Evolutionary conservation across 2,797 vertebrate genomes (phyloP).

Genomic region (Protonibea diacanthus): DNA sequence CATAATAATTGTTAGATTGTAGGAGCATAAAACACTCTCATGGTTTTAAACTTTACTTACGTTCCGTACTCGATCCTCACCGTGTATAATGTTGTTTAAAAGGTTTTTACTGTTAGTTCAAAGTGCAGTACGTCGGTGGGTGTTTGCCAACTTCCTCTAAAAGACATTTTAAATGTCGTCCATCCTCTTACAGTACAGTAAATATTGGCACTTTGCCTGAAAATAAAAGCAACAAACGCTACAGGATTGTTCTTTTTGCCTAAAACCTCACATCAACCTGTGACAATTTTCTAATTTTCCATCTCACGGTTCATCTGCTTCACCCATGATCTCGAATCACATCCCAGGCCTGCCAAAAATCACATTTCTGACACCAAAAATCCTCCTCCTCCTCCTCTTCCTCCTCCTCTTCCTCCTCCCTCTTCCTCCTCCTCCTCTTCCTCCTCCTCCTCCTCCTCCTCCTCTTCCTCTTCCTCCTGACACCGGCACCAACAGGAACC

Average conservation of each 20-base stretch:
- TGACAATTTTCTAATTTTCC: constrained; percentile 53
- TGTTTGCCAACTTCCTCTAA: constrained; percentile 6
- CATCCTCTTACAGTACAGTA: not conserved
- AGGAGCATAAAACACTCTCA: not conserved
- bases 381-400: not conserved
- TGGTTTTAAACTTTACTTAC: not conserved
- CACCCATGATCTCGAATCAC: constrained; percentile 40
- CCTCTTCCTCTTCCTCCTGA: constrained; percentile 12
- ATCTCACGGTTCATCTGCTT: constrained; percentile 46
- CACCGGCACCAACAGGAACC: constrained; percentile 60
- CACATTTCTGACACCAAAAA: constrained; percentile 58
- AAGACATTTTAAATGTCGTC: constrained; percentile 15
- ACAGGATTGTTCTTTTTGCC: constrained; percentile 31
- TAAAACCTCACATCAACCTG: constrained; percentile 12
- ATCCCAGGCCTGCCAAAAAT: constrained; percentile 35
- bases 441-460: no score
- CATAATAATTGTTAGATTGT: not conserved
- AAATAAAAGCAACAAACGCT: constrained; percentile 9
- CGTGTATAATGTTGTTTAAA: not conserved
- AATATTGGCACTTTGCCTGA: not conserved
- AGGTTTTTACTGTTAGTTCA: not conserved
- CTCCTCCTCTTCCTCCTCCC: no score
- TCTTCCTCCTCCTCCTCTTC: no score
- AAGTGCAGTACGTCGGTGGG: not conserved
- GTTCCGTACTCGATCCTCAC: no score